Percentiles rank a stretch among this genome's conserved stretches.
Evolutionary conservation across 2,888 invertebrate genomes (phyloP).

Genomic region (Pyrrhosoma nymphula): DNA sequence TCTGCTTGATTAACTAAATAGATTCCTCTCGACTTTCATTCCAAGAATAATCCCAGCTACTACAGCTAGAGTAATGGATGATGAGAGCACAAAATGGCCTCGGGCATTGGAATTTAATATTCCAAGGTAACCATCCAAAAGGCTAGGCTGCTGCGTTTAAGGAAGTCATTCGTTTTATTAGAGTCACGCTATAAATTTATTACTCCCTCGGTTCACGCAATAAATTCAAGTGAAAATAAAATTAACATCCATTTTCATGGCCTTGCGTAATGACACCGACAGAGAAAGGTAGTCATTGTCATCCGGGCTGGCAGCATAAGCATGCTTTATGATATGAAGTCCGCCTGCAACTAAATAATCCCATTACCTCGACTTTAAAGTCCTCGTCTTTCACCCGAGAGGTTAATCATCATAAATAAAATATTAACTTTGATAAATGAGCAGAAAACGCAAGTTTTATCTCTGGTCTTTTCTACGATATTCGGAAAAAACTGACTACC

Average conservation of each 20-base stretch:
- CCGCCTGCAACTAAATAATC: neutral
- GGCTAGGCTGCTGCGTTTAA: neutral
- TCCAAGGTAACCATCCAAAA: neutral
- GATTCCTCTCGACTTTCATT: neutral
- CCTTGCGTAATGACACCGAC: neutral
- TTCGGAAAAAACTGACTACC: too few species aligned
- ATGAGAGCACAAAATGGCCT: neutral
- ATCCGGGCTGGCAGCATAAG: neutral
- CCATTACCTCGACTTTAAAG: neutral
- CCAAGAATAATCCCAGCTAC: neutral
- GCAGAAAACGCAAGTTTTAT: neutral
- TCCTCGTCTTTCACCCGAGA: neutral
- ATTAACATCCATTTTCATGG: neutral
- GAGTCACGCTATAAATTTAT: slow-evolving; percentile 6
- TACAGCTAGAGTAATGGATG: neutral
- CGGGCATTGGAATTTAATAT: neutral
- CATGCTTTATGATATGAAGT: neutral
- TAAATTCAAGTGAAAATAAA: neutral
- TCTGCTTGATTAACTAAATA: neutral
- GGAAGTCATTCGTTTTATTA: neutral
- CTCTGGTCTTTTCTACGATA: neutral
- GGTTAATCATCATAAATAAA: neutral
- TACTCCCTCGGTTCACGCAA: neutral
- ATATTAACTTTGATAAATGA: neutral
- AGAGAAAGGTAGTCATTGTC: neutral